phyloP scores from a whole-genome alignment of 2,113 vertebrate species.

The Rhinolophus sinicus region DNA sequence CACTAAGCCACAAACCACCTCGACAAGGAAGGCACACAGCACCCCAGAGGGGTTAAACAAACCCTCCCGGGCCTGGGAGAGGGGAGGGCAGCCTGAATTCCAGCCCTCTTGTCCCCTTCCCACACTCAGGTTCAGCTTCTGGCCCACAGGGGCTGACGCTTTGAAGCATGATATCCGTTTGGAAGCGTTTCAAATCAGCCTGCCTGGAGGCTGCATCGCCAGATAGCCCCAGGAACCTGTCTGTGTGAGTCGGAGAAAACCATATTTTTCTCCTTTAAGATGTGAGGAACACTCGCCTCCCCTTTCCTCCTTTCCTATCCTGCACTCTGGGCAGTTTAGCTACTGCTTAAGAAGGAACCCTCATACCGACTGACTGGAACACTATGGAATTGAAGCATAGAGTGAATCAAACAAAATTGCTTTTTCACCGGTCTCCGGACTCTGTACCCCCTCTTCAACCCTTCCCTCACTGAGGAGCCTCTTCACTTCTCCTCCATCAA shows the following conservation, averaged over 20 bases:
- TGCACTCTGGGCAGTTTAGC: background rate
- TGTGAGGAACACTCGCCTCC: background rate
- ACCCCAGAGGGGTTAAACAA: slow-evolving; percentile 80
- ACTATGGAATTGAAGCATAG: background rate
- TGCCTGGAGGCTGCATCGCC: slow-evolving; percentile 45
- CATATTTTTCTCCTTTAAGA: slow-evolving; percentile 50
- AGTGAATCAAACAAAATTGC: background rate
- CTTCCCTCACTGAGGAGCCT: background rate
- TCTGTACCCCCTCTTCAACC: background rate
- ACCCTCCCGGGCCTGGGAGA: slow-evolving; percentile 53
- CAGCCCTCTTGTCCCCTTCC: slow-evolving; percentile 1
- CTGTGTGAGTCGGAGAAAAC: slow-evolving; percentile 35
- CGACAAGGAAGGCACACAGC: slow-evolving; percentile 73
- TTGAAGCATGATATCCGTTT: slow-evolving; percentile 62
- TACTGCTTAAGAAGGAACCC: background rate
- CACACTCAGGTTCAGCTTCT: slow-evolving; percentile 9
- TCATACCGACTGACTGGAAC: background rate
- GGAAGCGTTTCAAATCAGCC: slow-evolving; percentile 69
- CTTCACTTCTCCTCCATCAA: background rate
- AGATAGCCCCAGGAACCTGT: slow-evolving; percentile 63
- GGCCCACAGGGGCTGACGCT: slow-evolving; percentile 15
- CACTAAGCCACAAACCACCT: slow-evolving; percentile 79
- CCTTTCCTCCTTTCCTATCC: background rate
- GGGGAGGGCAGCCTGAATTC: slow-evolving; percentile 16
- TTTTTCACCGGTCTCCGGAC: background rate